Conservation (phyloP, 2,888 invertebrate genomes). For the Protonemura montana region DNA sequence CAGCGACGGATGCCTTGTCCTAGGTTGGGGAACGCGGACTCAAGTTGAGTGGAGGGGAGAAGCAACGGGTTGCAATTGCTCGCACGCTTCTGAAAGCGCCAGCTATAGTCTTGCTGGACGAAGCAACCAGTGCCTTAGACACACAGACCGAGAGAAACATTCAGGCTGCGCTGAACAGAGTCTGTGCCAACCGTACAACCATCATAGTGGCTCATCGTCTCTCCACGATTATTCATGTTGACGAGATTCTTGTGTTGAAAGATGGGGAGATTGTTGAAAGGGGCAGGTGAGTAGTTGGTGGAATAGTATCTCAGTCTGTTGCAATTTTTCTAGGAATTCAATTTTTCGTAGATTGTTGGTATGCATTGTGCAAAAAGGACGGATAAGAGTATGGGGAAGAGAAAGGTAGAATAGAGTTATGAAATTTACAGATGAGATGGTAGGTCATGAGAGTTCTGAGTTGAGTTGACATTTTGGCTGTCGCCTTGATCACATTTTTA, state of each 20-base stretch:
- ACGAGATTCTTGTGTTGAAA: slow-evolving; percentile 91
- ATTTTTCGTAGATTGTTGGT: too few relatives aligned
- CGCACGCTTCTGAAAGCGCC: slow-evolving; percentile 93
- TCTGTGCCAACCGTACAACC: slow-evolving; percentile 88
- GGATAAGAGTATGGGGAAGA: too few relatives aligned
- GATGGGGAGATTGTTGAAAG: slow-evolving; percentile 92
- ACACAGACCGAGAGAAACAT: slow-evolving; percentile 94
- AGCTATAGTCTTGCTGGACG: slow-evolving; percentile 88
- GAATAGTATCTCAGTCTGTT: slow-evolving; percentile 47
- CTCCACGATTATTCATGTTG: slow-evolving; percentile 93
- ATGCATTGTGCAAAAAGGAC: too few relatives aligned
- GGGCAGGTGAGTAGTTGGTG: slow-evolving; percentile 71
- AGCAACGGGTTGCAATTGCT: slow-evolving; percentile 97
- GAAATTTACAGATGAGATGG: too few relatives aligned
- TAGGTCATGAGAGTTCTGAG: too few relatives aligned
- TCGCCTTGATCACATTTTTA: too few relatives aligned
- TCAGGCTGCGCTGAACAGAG: slow-evolving; percentile 77
- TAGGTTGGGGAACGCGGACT: slow-evolving; percentile 94
- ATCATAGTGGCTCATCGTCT: slow-evolving; percentile 93
- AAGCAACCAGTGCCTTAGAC: slow-evolving; percentile 94
- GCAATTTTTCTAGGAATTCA: too few relatives aligned
- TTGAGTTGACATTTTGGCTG: too few relatives aligned
- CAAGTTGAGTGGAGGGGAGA: slow-evolving; percentile 95
- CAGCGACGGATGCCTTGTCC: slow-evolving; percentile 7
- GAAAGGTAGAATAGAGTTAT: too few relatives aligned